Base-by-base conservation (phyloP, 1,140 invertebrate genomes). In the Hirudo medicinalis region DNA sequence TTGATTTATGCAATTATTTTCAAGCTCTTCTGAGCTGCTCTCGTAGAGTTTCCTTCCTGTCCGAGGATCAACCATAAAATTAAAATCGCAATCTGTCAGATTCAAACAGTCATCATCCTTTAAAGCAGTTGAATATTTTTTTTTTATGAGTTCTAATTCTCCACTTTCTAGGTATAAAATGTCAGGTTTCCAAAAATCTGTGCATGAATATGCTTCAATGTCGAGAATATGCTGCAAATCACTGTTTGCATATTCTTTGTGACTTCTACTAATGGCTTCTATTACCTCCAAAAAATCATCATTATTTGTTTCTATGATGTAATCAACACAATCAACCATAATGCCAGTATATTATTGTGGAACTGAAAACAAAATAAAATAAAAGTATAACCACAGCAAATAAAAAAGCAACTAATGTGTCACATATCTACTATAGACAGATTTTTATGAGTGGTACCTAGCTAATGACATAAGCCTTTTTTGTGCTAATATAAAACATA, bases 221-320 rank as follows among this genome's bases (percentile, higher is more conserved):
- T 22, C 22, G 2, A 25, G 22, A 25, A 63, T 25, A 22, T 63
- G 29, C 8, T 5, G 11, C 9, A 32, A 22, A 63, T 63, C 57
- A 20, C 29, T 63, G 57, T 32, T 63, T 63, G 19, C 8, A 32
- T 32, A 25, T 9, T 63, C 57, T 63, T 32, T 63, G 57, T 63
- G 57, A 32, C 57, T 63, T 63, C 57, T 63, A 20, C 57, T 63
- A 32, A 63, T 32, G 22, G 57, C 57, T 63, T 63, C 57, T 25
- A 63, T 63, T 2, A 63, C 8, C 19, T 63, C 57, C 29, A 63
- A 63, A 32, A 63, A 63, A 25, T 63, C 57, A 25, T 63, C 57
- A 63, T 63, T 63, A 20, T 15, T 63, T 63, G 57, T 63, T 63
- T 63, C 57, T 25, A 32, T 63, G 22, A 32, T 63, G 57, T 63